Base-by-base conservation (phyloP, 2,797 vertebrate genomes). In the Hydrolagus colliei region DNA sequence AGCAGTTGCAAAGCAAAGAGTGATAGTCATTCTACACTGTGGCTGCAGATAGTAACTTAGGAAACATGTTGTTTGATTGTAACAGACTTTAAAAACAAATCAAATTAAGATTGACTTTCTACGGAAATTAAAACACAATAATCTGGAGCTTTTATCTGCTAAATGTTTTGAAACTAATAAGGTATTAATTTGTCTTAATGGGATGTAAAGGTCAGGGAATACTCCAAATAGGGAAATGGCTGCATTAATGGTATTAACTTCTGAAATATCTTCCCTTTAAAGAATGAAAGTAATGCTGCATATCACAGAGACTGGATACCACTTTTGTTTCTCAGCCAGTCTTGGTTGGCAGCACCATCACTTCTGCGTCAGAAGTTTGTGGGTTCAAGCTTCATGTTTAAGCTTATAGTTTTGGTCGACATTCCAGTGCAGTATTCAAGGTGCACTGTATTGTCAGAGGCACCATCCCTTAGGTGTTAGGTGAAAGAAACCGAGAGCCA, bases 1-100 rank as follows among this genome's bases (percentile, higher is more conserved):
- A 77, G 52, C 75, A 77, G 52, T 77, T 61, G 52, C 52, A 77
- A 77, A 77, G 75, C 75, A 77, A 77, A 77, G 75, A 77, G 20
- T 77, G 18, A 77, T 61, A 77, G n/a, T 61, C 41, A 61, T 20
- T 61, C 52, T 61, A 20, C 1, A 20, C 52, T 77, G 75, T 59
- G n/a, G 75, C 75, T 77, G 75, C 75, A 77, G 75, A 77, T 77
- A 77, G 75, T 77, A 77, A 61, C 75, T 77, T 61, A 77, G 75
- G 75, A 77, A 77, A 77, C 75, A 77, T 61, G 52, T 77, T 77
- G 75, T 77, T 77, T 77, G 41, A 61, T n/a, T 77, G 18, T 61
- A 61, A 8, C 52, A n/a, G 52, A 77, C 61, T 20, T 77, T 77
- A 77, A 61, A 76, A 77, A 77, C 75, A 61, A 77, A 77, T 61